Conservation (phyloP, 2,113 vertebrate species). For the Myodes glareolus region DNA sequence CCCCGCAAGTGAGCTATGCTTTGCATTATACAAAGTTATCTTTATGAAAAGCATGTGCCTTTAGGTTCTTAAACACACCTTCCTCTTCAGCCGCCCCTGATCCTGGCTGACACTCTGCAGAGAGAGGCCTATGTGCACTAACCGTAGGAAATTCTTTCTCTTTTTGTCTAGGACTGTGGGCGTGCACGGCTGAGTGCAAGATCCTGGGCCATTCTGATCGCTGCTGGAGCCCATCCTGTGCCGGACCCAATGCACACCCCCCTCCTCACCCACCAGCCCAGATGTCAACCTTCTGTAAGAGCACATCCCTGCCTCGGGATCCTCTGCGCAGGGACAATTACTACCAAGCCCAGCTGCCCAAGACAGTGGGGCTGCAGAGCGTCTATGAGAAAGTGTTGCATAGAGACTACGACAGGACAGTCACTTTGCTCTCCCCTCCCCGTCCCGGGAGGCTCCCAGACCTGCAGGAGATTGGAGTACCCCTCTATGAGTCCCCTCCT, state of each 20-base stretch:
- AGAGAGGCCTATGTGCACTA: neutral
- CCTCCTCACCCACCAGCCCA: slow-evolving; percentile 86
- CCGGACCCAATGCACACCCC: slow-evolving; percentile 87
- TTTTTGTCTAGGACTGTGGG: slow-evolving; percentile 92
- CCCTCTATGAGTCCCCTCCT: slow-evolving; percentile 92
- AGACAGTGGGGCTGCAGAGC: slow-evolving; percentile 94
- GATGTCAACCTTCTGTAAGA: slow-evolving; percentile 95
- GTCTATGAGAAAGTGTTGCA: slow-evolving; percentile 96
- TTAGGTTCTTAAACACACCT: neutral
- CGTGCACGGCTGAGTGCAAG: slow-evolving; percentile 97
- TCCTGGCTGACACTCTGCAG: neutral
- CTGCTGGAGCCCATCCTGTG: slow-evolving; percentile 97
- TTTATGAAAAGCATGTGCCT: neutral
- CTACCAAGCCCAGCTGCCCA: slow-evolving; percentile 93
- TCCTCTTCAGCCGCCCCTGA: neutral
- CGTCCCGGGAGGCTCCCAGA: slow-evolving; percentile 94
- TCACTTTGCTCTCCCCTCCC: slow-evolving; percentile 91
- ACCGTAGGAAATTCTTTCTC: neutral
- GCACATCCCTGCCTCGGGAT: slow-evolving; percentile 93
- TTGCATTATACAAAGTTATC: neutral
- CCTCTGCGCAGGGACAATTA: slow-evolving; percentile 92
- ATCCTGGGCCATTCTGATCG: slow-evolving; percentile 97
- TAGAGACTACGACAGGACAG: slow-evolving; percentile 93
- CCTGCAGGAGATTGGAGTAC: slow-evolving; percentile 93
- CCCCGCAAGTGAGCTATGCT: neutral